Conservation (phyloP, 92 coral and sea anemone genomes). For the Phymanthus crucifer region DNA sequence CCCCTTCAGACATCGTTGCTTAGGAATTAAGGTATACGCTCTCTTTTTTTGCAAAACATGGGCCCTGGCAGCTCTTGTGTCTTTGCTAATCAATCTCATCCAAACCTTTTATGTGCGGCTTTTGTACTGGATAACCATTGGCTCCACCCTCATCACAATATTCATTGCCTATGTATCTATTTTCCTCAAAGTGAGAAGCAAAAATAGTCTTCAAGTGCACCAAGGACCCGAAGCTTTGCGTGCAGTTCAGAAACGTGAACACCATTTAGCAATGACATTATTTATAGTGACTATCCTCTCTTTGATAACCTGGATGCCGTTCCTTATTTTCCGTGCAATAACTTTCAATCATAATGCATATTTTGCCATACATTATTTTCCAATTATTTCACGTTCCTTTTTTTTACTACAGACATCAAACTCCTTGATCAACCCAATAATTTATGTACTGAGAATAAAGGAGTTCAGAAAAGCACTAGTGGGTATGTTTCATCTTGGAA, state of each 20-base stretch:
- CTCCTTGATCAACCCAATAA: constrained; percentile 10
- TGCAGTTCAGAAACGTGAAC: neutral
- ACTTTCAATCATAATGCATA: too few species aligned
- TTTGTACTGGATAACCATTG: neutral
- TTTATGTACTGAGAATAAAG: constrained; percentile 11
- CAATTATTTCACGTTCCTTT: neutral
- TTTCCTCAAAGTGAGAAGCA: neutral
- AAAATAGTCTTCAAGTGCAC: neutral
- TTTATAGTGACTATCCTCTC: constrained; percentile 66
- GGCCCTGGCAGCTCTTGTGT: too few species aligned
- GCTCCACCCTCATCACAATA: neutral
- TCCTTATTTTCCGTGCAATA: neutral
- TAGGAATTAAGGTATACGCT: too few species aligned
- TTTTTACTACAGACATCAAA: neutral
- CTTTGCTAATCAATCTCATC: too few species aligned
- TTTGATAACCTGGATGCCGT: constrained; percentile 73
- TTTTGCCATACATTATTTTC: too few species aligned
- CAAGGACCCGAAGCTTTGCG: neutral
- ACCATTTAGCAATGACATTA: constrained; percentile 43
- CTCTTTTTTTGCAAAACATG: too few species aligned
- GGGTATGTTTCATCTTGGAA: neutral
- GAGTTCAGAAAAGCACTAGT: constrained; percentile 20
- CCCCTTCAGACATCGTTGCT: too few species aligned
- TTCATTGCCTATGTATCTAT: neutral
- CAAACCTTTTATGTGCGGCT: neutral